Evolutionary conservation across 2,888 invertebrate species (phyloP).

Genomic region (Sphaerophoria rueppellii): DNA sequence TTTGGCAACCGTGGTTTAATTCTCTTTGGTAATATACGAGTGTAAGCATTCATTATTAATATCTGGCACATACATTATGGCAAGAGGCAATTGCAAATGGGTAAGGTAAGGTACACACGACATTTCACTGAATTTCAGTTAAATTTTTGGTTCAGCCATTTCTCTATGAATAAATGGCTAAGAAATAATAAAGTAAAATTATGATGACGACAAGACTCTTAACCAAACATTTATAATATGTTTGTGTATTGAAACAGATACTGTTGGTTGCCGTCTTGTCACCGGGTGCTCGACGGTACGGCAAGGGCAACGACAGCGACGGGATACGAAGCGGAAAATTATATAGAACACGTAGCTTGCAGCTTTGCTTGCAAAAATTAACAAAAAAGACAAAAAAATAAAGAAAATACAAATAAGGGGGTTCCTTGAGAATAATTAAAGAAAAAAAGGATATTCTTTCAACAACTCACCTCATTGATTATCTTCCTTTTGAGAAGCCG

Average conservation of each 20-base stretch:
- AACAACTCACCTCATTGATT: slow-evolving; percentile 32
- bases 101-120: background rate
- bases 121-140: slow-evolving; percentile 19
- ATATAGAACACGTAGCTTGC: slow-evolving; percentile 21
- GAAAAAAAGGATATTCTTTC: background rate
- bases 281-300: background rate
- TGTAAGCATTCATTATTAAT: background rate
- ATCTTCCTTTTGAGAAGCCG: slow-evolving; percentile 5
- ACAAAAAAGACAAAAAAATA: background rate
- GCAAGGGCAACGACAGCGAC: background rate
- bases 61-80: background rate
- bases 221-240: slow-evolving; percentile 22
- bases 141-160: slow-evolving; percentile 24
- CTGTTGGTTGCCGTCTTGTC: slow-evolving; percentile 25
- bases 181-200: no score
- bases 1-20: slow-evolving; percentile 1
- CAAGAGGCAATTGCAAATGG: slow-evolving; percentile 7
- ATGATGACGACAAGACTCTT: slow-evolving; percentile 12
- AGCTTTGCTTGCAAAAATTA: slow-evolving; percentile 3
- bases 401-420: background rate
- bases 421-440: background rate
- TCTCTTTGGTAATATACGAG: background rate
- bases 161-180: background rate
- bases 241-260: slow-evolving; percentile 8
- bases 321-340: slow-evolving; percentile 27